Evolutionary conservation across 2,113 vertebrate genomes (phyloP), one percentile per base, ranked within the genome.

Genomic region (Phalacrocorax carbo): DNA sequence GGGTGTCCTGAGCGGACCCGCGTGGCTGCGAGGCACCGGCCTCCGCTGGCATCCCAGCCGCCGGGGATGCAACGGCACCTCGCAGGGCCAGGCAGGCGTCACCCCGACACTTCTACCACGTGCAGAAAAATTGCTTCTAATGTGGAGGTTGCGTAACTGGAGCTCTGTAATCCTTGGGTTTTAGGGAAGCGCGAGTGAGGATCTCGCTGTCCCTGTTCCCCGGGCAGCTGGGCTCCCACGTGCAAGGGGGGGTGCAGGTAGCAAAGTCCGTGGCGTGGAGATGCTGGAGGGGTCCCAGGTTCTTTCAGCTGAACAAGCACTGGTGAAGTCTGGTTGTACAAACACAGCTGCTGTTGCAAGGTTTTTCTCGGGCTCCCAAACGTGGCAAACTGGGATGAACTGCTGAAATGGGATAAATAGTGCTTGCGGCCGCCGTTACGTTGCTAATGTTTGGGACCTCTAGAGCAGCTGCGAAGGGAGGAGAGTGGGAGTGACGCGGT

Each of bases 351-450:
- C 29, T 12, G 44, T 6, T 25, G 27, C 23, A 15, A 51, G 46
- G 61, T 60, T 86, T 86, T 73, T 19, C 27, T n/a, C 22, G 27
- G 44, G 51, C 36, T 77, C n/a, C 80, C 20, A 26, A 9, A 30
- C 0, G 1, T 44, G 44, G 58, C 49, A 65, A 79, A 52, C 8
- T 14, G 57, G 72, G 73, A 57, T 36, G 38, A 70, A 68, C 11
- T 1, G 4, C 51, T 73, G 38, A 38, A 26, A 72, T 18, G 86
- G 51, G 36, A 26, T 57, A 66, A 34, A 48, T 7, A 38, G 22
- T 3, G 1, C 52, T 65, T 18, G 60, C 2, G 10, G 27, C 60
- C 2, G 11, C 34, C 1, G 4, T 13, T 65, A 15, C 3, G 4
- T 11, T 12, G 32, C 21, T 32, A 18, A 21, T 5, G 2, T 11